Conservation (phyloP, 2,888 invertebrate species). For the Apoda limacodes region DNA sequence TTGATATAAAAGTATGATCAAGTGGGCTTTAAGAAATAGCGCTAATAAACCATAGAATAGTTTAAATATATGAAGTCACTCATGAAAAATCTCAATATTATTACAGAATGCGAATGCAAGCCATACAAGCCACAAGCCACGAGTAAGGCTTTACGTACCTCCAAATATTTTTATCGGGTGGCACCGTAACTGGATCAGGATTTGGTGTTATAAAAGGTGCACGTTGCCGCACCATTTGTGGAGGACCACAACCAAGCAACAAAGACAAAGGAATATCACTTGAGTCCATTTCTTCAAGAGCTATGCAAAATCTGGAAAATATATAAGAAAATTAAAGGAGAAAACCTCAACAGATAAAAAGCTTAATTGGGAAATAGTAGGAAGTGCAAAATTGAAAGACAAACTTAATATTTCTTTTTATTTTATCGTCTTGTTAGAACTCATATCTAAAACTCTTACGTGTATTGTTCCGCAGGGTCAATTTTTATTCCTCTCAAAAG, state of each 20-base stretch:
- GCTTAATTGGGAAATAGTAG: too few species aligned
- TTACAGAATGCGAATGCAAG: background rate
- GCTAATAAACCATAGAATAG: too few species aligned
- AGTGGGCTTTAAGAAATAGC: too few species aligned
- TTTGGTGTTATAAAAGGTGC: slow-evolving; percentile 39
- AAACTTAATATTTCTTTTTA: background rate
- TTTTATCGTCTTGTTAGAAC: background rate
- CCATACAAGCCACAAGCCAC: too few species aligned
- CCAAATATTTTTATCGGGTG: slow-evolving; percentile 29
- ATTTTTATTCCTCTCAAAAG: slow-evolving; percentile 51
- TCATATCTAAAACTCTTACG: slow-evolving; percentile 32
- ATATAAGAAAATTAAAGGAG: too few species aligned
- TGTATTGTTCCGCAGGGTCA: slow-evolving; percentile 46
- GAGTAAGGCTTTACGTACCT: slow-evolving; percentile 39
- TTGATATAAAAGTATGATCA: too few species aligned
- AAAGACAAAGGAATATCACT: slow-evolving; percentile 68
- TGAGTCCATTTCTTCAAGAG: slow-evolving; percentile 73
- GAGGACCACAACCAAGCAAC: slow-evolving; percentile 68
- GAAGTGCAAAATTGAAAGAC: too few species aligned
- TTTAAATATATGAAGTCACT: too few species aligned
- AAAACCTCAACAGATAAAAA: too few species aligned
- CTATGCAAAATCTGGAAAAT: slow-evolving; percentile 73
- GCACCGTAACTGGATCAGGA: slow-evolving; percentile 35
- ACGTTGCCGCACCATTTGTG: slow-evolving; percentile 41
- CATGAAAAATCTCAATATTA: too few species aligned